Evolutionary conservation across 2,113 vertebrate species (phyloP), one percentile per base, ranked within the genome.

Genomic region (Oenanthe oenanthe): DNA sequence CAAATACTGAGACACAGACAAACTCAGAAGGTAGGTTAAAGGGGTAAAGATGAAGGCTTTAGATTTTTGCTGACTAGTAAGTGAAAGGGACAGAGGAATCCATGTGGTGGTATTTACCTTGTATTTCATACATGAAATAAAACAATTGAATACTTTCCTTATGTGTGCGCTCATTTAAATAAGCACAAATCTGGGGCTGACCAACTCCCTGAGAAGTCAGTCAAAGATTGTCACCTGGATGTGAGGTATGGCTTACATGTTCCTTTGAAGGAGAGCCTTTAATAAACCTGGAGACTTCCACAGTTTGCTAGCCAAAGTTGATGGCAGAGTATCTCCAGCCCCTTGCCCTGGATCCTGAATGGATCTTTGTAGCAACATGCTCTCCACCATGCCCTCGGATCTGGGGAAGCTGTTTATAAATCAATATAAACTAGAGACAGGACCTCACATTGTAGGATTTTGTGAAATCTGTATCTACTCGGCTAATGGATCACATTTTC

Each of bases 11-110:
- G 78, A 32, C 67, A 88, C 62, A 60, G 74, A 53, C 50, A 79
- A 66, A 92, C 18, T 32, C 42, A 50, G 48, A 48, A 83, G 73
- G 53, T 53, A 67, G 81, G 84, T 94, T 93, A 95, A 65, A 72
- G 66, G 74, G 66, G 70, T 73, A 29, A 76, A 89, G 91, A 85
- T 60, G 88, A 88, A 93, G 71, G 75, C 63, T 93, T 92, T 51
- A 50, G 51, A 21, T 82, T 83, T 89, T 73, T 4, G 1, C 67
- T 90, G 81, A 29, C 32, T 79, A 3, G 6, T 90, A 71, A 94
- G 63, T 20, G 85, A 85, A 95, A 92, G 82, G 72, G 81, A 93
- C 94, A 90, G 71, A 93, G 67, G 58, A 88, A 90, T 54, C 85
- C 19, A 1, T 60, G 67, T 15, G 42, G 60, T 66, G 60, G 66